Base-by-base conservation (phyloP, 2,888 invertebrate genomes). In the Bombyx huttoni region DNA sequence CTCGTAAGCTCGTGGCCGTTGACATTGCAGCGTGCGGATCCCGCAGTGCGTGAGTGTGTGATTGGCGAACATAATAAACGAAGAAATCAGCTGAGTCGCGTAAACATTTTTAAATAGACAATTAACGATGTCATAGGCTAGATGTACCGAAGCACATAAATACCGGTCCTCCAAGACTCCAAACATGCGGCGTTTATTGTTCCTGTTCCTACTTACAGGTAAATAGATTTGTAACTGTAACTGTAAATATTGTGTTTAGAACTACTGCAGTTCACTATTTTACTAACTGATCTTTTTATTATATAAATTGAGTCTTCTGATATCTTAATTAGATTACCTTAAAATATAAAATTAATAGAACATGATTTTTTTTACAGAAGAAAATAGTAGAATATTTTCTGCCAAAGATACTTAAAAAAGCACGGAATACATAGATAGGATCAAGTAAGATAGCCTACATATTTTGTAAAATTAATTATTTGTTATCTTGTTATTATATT, bases 1-100 rank as follows among this genome's bases (percentile, higher is more conserved):
- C 78, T 78, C 73, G 73, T 73, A 73, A 73, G 75, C 75, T 78
- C 75, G 82, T 86, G 82, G 82, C 78, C 84, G 85, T 84, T 86
- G 87, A 85, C 86, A 84, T 82, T 86, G 85, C 84, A 83, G 81
- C 84, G 84, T 79, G 79, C 84, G 78, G 83, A 79, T 78, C 80
- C 84, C 83, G 87, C 85, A 85, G 86, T 86, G 86, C 79, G 84
- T 81, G 85, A 83, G 87, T 87, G 86, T 84, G 83, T 86, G 83
- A 84, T 87, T 84, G 78, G 85, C 85, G 73, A 78, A 75, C 70
- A 72, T 73, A 75, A 68, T 64, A 73, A 70, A 72, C 73, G 70
- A 68, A 65, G 66, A 72, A 75, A 69, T 82, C 87, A 87, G 87
- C 87, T 87, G 88, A 81, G 83, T 68, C 76, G 78, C 80, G 83